phyloP scores from a whole-genome alignment of 2,113 vertebrate species.

The Nothoprocta perdicaria region DNA sequence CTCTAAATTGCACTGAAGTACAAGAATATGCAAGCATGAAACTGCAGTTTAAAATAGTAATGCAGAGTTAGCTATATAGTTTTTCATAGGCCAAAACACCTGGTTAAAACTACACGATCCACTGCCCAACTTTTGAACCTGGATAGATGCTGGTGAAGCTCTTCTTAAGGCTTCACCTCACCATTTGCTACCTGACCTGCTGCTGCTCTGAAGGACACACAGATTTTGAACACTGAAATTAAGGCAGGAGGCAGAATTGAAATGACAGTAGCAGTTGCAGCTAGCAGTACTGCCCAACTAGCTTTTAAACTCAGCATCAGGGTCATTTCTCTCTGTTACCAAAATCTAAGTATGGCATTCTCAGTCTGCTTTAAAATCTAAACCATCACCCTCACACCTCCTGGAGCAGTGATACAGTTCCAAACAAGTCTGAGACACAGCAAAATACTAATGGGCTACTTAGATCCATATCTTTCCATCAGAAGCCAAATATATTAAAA shows the following conservation, averaged over 20 bases:
- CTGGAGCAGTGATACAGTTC: background rate
- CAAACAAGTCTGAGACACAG: background rate
- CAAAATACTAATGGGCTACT: slow-evolving; percentile 9
- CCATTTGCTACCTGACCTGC: background rate
- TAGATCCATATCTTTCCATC: background rate
- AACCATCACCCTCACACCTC: background rate
- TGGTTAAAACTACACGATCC: background rate
- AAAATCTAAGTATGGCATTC: background rate
- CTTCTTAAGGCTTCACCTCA: background rate
- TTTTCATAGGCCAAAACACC: background rate
- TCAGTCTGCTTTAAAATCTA: background rate
- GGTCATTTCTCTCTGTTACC: background rate
- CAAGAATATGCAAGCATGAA: background rate
- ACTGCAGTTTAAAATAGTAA: background rate
- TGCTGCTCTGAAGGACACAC: background rate
- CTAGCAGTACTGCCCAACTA: background rate
- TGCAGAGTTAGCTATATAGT: background rate
- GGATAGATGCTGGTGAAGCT: background rate
- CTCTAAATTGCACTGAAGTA: background rate
- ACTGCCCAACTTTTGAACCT: background rate
- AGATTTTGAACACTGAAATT: background rate
- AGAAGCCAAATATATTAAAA: background rate
- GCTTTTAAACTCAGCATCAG: background rate
- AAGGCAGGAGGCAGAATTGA: background rate
- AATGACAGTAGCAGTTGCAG: background rate